Evolutionary conservation across 1,140 invertebrate genomes (phyloP).

Genomic region (Luehdorfia chinensis): DNA sequence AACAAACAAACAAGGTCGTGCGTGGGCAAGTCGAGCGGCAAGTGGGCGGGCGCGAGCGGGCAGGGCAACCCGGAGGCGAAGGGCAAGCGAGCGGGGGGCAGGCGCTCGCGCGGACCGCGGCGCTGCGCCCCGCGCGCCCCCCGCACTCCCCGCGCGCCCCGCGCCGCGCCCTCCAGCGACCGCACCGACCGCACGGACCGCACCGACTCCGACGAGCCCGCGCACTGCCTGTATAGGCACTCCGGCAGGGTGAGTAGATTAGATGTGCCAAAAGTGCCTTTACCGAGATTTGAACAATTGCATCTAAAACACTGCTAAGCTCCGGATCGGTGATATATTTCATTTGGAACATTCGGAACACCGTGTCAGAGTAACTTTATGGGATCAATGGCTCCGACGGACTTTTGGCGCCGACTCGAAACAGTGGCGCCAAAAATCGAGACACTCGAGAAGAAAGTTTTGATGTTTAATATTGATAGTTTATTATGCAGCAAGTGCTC

Average conservation of each 20-base stretch:
- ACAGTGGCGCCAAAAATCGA: no score
- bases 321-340: no score
- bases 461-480: no score
- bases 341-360: no score
- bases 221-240: constrained; percentile 35
- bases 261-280: no score
- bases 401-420: no score
- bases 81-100: constrained; percentile 35
- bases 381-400: no score
- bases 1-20: constrained; percentile 45
- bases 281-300: no score
- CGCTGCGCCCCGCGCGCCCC: constrained; percentile 15
- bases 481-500: no score
- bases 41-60: constrained; percentile 14
- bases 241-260: constrained; percentile 42
- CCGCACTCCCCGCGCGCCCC: constrained; percentile 2
- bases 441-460: no score
- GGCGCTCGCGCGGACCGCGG: constrained; percentile 32
- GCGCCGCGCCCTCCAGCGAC: constrained; percentile 46
- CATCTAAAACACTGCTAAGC: no score
- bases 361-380: no score
- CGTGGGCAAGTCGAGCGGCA: constrained; percentile 32
- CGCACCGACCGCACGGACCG: constrained; percentile 51
- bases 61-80: constrained; percentile 29
- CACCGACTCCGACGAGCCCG: constrained; percentile 56